Evolutionary conservation across 2,888 invertebrate genomes (phyloP).

Genomic region (Perizoma flavofasciatum): DNA sequence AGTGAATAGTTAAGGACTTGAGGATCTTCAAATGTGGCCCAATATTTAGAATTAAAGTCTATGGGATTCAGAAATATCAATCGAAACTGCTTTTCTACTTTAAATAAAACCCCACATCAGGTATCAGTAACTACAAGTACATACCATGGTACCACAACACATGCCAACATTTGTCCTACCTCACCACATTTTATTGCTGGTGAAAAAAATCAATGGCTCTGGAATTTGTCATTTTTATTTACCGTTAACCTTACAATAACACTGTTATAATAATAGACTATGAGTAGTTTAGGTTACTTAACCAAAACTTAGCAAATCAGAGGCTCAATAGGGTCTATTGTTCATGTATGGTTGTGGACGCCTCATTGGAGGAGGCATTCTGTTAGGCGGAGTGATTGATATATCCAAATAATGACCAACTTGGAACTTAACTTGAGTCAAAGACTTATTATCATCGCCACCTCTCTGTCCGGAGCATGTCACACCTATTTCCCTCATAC

Average conservation of each 20-base stretch:
- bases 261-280: slow-evolving; percentile 3
- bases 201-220: slow-evolving; percentile 4
- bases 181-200: neutral
- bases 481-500: slow-evolving; percentile 96
- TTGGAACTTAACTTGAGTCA: slow-evolving; percentile 93
- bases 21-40: too few relatives aligned
- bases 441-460: slow-evolving; percentile 96
- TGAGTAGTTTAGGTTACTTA: slow-evolving; percentile 3
- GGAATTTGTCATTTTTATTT: slow-evolving; percentile 19
- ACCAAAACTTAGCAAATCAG: neutral
- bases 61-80: too few relatives aligned
- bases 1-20: too few relatives aligned
- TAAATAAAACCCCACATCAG: too few relatives aligned
- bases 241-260: slow-evolving; percentile 11
- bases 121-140: too few relatives aligned
- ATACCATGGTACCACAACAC: too few relatives aligned
- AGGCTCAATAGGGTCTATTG: slow-evolving; percentile 77
- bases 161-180: too few relatives aligned
- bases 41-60: too few relatives aligned
- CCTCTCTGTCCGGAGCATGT: slow-evolving; percentile 97
- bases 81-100: too few relatives aligned
- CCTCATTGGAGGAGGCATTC: slow-evolving; percentile 89
- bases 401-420: slow-evolving; percentile 99
- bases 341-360: slow-evolving; percentile 86
- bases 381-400: slow-evolving; percentile 93